Conservation (phyloP, 1,140 invertebrate species). For the Drosophila parabipectinata region DNA sequence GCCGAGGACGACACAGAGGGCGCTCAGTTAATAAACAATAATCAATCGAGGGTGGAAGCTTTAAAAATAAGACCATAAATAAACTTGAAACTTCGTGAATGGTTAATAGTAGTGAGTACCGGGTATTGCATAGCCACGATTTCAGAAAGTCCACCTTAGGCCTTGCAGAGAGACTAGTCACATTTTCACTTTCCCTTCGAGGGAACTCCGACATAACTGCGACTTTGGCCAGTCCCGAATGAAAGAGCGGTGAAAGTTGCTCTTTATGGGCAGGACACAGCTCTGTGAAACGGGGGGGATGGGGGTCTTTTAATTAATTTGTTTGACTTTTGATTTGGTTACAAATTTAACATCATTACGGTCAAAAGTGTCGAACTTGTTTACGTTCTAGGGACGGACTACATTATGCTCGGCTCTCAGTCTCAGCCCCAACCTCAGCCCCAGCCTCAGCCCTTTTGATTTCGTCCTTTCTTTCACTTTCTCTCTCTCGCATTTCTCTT, state of each 20-base stretch:
- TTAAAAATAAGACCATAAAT: background rate
- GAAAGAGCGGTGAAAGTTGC: background rate
- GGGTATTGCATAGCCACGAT: background rate
- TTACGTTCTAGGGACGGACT: background rate
- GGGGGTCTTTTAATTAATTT: slow-evolving; percentile 13
- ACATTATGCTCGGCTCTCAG: background rate
- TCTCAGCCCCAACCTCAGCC: background rate
- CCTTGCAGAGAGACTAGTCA: background rate
- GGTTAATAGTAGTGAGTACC: background rate
- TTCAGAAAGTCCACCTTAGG: too few relatives aligned
- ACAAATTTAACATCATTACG: slow-evolving; percentile 19
- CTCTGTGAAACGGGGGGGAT: too few relatives aligned
- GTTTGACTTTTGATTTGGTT: slow-evolving; percentile 5
- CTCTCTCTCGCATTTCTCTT: background rate
- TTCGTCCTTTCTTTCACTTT: background rate
- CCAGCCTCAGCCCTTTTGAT: background rate
- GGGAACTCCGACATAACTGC: background rate
- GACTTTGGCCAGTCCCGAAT: background rate
- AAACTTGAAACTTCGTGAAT: background rate
- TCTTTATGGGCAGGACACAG: background rate
- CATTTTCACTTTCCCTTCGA: background rate
- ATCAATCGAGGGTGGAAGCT: background rate
- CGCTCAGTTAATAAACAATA: background rate
- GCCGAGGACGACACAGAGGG: background rate
- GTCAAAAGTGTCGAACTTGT: slow-evolving; percentile 16